phyloP scores from a whole-genome alignment of 2,113 vertebrate species.

The Limnothrissa miodon region DNA sequence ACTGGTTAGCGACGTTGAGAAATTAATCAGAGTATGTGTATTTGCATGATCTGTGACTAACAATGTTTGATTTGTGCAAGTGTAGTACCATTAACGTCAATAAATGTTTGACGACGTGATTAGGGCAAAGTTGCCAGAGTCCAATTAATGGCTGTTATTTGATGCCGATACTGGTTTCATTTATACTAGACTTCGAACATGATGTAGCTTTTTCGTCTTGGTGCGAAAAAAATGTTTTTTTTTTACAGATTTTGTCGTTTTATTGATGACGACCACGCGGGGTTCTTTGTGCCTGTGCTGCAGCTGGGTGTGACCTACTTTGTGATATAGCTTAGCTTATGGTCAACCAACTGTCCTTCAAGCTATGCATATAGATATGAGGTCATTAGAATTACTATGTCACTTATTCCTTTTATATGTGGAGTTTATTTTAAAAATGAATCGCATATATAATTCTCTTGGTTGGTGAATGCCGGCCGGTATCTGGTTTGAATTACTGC shows the following conservation, averaged over 20 bases:
- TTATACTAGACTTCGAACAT: neutral
- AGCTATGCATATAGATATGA: neutral
- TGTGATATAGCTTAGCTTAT: constrained; percentile 54
- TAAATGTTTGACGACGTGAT: constrained; percentile 2
- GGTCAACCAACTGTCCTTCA: constrained; percentile 51
- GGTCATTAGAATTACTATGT: neutral
- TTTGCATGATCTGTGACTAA: neutral
- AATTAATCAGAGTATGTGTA: neutral
- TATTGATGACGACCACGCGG: constrained; percentile 23
- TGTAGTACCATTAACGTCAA: neutral
- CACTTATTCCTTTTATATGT: neutral
- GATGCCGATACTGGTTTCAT: neutral
- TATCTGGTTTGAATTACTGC: neutral
- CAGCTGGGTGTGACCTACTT: constrained; percentile 79
- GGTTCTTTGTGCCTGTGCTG: constrained; percentile 64
- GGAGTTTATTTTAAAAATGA: neutral
- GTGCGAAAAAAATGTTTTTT: neutral
- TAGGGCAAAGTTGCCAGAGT: neutral
- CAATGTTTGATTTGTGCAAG: neutral
- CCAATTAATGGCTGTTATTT: neutral
- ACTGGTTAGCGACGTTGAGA: no score
- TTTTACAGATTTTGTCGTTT: neutral
- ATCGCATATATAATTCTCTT: neutral
- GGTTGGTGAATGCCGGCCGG: constrained; percentile 11
- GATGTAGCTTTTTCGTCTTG: neutral